Conservation (phyloP, 2,888 invertebrate genomes). For the Tipula lateralis region DNA sequence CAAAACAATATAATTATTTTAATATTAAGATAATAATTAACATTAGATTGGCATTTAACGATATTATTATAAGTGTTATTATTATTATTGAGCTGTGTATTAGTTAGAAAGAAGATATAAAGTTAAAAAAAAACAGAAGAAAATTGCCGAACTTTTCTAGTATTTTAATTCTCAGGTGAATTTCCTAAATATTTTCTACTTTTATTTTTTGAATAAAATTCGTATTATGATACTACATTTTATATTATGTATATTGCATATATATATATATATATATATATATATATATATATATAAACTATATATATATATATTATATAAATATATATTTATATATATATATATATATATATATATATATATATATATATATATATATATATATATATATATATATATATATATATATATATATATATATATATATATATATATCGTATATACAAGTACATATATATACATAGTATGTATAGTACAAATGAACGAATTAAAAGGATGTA, state of each 20-base stretch:
- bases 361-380: neutral
- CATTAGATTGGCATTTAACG: neutral
- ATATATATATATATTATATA: neutral
- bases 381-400: too few relatives aligned
- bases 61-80: neutral
- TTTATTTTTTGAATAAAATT: neutral
- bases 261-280: neutral
- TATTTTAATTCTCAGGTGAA: constrained; percentile 1
- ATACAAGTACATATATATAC: neutral
- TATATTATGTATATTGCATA: neutral
- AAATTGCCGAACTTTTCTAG: neutral
- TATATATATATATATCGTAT: neutral
- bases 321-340: neutral
- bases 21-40: neutral
- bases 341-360: neutral
- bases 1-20: neutral
- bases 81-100: neutral
- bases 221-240: neutral
- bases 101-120: neutral
- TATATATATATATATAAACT: neutral
- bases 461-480: too few relatives aligned
- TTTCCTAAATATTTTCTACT: neutral
- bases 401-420: neutral
- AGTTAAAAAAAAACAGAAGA: neutral
- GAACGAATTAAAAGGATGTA: neutral